These are phyloP conservation scores for Spatulosminthurus flaviceps DNA, from an alignment of 2,888 invertebrate species.

Conservation along the genomic window DNA sequence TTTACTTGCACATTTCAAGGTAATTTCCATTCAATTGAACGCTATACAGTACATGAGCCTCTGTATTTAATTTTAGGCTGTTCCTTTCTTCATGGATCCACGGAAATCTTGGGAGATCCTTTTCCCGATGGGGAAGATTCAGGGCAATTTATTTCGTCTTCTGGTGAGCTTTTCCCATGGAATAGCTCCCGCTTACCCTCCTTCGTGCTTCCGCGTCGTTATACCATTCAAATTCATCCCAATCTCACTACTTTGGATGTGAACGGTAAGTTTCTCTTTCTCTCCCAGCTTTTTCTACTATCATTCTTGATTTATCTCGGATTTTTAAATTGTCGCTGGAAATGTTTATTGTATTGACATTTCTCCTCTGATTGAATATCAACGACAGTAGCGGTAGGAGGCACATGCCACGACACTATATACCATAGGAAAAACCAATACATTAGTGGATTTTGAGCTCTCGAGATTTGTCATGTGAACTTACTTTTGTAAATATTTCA, in stretches of 20 bases:
- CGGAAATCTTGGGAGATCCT: constrained; percentile 47
- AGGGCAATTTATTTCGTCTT: constrained; percentile 73
- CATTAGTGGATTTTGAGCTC: too few relatives aligned
- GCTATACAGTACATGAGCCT: too few relatives aligned
- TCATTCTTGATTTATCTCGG: too few relatives aligned
- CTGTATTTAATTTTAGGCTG: constrained; percentile 53
- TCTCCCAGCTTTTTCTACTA: neutral
- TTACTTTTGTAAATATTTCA: constrained; percentile 67
- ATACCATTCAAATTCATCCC: constrained; percentile 90
- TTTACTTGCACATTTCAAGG: neutral
- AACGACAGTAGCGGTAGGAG: too few relatives aligned
- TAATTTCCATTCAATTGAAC: neutral
- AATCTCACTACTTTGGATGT: constrained; percentile 89
- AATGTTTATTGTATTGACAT: too few relatives aligned
- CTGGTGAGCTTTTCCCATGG: constrained; percentile 81
- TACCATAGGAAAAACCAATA: too few relatives aligned
- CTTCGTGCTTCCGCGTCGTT: constrained; percentile 81
- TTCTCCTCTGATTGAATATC: too few relatives aligned
- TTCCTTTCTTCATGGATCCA: constrained; percentile 55
- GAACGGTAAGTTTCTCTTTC: constrained; percentile 72
- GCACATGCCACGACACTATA: too few relatives aligned
- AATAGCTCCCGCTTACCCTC: constrained; percentile 79
- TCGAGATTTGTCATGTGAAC: too few relatives aligned
- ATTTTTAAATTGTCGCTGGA: too few relatives aligned
- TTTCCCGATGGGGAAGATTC: constrained; percentile 56